Percentiles rank a stretch among this genome's conserved stretches.
Evolutionary conservation across 2,113 vertebrate genomes (phyloP).

Genomic region (Picathartes gymnocephalus): DNA sequence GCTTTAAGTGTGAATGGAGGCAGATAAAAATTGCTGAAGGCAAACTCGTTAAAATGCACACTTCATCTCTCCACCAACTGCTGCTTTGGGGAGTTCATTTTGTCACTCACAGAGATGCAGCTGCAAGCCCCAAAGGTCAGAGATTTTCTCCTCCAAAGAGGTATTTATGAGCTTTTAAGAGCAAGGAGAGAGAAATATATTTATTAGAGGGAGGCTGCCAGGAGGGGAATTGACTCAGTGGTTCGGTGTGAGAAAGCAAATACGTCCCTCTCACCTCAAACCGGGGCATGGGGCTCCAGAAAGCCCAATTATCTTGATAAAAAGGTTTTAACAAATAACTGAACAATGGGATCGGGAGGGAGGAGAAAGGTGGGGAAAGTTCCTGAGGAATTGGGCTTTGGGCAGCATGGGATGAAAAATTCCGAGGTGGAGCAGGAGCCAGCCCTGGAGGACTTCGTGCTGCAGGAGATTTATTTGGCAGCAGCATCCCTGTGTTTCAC

Average conservation of each 20-base stretch:
- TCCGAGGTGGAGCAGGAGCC: not conserved
- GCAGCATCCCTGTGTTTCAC: not conserved
- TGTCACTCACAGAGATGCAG: not conserved
- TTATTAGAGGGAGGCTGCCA: slow-evolving; percentile 30
- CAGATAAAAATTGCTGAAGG: too few relatives aligned
- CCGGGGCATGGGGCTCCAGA: slow-evolving; percentile 7
- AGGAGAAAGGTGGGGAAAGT: not conserved
- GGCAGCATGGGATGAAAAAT: not conserved
- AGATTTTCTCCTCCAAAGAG: slow-evolving; percentile 5
- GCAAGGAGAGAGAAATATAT: slow-evolving; percentile 46
- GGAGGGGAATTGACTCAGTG: slow-evolving; percentile 50
- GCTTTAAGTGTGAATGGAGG: too few relatives aligned
- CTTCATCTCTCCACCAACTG: not conserved
- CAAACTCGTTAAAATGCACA: not conserved
- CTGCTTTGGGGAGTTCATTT: not conserved
- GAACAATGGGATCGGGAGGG: not conserved
- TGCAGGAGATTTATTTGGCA: slow-evolving; percentile 10
- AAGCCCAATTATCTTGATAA: slow-evolving; percentile 59
- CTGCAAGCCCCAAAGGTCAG: not conserved
- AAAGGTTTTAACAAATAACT: slow-evolving; percentile 41
- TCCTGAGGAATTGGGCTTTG: not conserved
- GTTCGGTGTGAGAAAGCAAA: slow-evolving; percentile 55
- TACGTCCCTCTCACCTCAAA: slow-evolving; percentile 48
- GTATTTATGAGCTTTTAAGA: slow-evolving; percentile 59
- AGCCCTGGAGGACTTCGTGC: not conserved